Evolutionary conservation across 2,113 vertebrate species (phyloP), one percentile per base, ranked within the genome.

Genomic region (Lasiurus borealis): DNA sequence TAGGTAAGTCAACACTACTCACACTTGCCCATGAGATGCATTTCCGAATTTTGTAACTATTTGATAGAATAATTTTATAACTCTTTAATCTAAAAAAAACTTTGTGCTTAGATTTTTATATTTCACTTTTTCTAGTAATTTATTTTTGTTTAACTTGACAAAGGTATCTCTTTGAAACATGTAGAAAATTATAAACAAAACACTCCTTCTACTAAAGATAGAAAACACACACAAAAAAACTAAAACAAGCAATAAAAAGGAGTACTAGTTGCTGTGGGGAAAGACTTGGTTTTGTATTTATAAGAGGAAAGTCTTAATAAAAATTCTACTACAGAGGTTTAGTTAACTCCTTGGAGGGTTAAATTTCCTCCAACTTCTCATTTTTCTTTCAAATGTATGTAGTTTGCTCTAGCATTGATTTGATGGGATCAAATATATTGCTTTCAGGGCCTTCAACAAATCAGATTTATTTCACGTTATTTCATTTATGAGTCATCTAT

Each of bases 401-500:
- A 73, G 78, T 85, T 68, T 92, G 0, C 15, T 85, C 48, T 46
- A 75, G 36, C 12, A 66, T 19, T 94, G 71, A 81, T 76, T 59
- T 46, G 59, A 87, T 25, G 83, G 66, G 29, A 16, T 91, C 57
- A 75, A 78, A 80, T 89, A 94, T 4, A 91, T 52, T 72, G 7
- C 19, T 71, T 93, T 31, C 31, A 59, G 29, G 2, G 6, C 69
- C 25, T 78, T 87, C 27, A 77, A 6, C 6, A 2, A 52, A 93
- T 40, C 23, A 87, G 19, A 87, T 62, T 77, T 75, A 16, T 68
- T 68, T 4, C 4, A 85, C 46, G 88, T 85, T 83, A 78, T 59
- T 96, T 90, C 15, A 62, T 73, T 85, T 92, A 10, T 84, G 94
- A 96, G 78, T 92, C 16, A 95, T 86, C 68, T 40, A 90, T 8